These are phyloP conservation scores for Nomia melanderi DNA, from an alignment of 1,140 invertebrate species.

Conservation along the genomic window DNA sequence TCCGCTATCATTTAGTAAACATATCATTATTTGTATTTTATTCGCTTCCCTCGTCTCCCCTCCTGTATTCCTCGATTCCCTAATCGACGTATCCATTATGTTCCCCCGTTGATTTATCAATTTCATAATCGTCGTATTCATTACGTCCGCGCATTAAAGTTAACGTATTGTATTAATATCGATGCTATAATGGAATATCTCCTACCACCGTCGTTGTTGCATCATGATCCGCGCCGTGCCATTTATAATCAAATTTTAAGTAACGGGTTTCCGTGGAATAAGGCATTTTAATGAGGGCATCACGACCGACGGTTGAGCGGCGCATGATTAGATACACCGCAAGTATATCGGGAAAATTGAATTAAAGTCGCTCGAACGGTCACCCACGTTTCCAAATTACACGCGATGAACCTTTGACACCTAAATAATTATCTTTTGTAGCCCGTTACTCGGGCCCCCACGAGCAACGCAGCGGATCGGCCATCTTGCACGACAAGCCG, in stretches of 20 bases:
- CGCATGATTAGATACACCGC: slow-evolving; percentile 55
- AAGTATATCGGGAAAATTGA: slow-evolving; percentile 72
- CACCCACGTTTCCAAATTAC: slow-evolving; percentile 79
- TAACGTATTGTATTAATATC: too few relatives aligned
- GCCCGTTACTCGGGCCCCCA: slow-evolving; percentile 69
- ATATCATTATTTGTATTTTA: too few relatives aligned
- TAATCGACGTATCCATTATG: too few relatives aligned
- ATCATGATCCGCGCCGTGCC: neutral
- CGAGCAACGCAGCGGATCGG: slow-evolving; percentile 19
- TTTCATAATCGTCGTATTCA: too few relatives aligned
- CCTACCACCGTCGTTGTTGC: neutral
- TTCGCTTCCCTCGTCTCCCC: too few relatives aligned
- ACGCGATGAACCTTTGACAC: slow-evolving; percentile 75
- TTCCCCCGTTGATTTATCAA: too few relatives aligned
- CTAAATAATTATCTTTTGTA: slow-evolving; percentile 78
- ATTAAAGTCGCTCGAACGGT: slow-evolving; percentile 78
- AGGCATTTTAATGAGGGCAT: slow-evolving; percentile 46
- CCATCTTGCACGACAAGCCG: slow-evolving; percentile 52
- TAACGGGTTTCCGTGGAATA: slow-evolving; percentile 29
- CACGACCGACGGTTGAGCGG: slow-evolving; percentile 51
- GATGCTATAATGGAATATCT: neutral
- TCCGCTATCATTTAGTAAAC: too few relatives aligned
- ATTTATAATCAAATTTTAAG: slow-evolving; percentile 20
- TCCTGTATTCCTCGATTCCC: too few relatives aligned
- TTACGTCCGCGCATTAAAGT: too few relatives aligned